Evolutionary conservation across 2,888 invertebrate genomes (phyloP).

Genomic region (Heliconius charithonia): DNA sequence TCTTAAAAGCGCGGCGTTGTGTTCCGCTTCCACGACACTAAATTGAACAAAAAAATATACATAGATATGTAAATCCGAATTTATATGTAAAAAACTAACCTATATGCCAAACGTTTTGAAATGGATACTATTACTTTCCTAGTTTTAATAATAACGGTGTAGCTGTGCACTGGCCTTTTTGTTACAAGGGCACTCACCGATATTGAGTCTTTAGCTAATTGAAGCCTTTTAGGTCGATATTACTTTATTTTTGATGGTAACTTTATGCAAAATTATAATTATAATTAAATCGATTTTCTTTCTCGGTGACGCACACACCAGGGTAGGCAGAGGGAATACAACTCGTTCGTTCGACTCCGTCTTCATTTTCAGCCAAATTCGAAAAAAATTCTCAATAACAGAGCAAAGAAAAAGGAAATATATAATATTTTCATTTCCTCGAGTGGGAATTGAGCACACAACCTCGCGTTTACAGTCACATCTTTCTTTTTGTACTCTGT

Average conservation of each 20-base stretch:
- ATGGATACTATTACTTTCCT: neutral
- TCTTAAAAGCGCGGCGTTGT: neutral
- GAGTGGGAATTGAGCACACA: neutral
- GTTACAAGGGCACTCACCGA: slow-evolving; percentile 48
- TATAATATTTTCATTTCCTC: neutral
- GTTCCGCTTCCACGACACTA: neutral
- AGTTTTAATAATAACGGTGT: neutral
- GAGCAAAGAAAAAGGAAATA: neutral
- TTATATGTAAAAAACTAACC: neutral
- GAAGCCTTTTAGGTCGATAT: slow-evolving; percentile 43
- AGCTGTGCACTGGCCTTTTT: slow-evolving; percentile 28
- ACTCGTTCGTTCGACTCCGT: neutral
- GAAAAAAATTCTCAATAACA: neutral
- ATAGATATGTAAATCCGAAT: neutral
- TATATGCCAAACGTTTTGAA: neutral
- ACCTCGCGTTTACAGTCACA: neutral
- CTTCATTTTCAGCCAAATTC: neutral
- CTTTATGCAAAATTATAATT: neutral
- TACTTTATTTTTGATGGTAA: slow-evolving; percentile 31
- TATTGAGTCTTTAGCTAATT: slow-evolving; percentile 54
- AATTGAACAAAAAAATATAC: neutral
- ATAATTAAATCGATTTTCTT: neutral
- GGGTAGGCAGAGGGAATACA: neutral
- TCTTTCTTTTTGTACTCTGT: neutral
- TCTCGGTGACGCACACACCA: neutral